Conservation (phyloP, 2,888 invertebrate species). For the Phortica magna region DNA sequence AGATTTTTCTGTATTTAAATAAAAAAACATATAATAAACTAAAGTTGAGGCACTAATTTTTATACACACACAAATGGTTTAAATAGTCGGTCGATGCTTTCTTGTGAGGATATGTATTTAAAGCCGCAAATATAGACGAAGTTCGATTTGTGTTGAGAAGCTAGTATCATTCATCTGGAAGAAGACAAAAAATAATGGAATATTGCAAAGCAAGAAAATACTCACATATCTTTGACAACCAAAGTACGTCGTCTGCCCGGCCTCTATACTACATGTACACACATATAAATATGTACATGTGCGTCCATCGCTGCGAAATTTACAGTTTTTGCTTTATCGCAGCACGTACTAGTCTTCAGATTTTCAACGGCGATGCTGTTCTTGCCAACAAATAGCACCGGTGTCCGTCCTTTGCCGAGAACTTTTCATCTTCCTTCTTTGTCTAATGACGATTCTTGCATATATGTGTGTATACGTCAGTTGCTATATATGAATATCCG, state of each 20-base stretch:
- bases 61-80: no score
- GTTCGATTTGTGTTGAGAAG: not conserved
- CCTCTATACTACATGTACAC: slow-evolving; percentile 32
- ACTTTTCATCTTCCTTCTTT: slow-evolving; percentile 30
- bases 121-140: no score
- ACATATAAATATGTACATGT: slow-evolving; percentile 38
- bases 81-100: no score
- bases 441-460: slow-evolving; percentile 20
- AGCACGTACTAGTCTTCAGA: slow-evolving; percentile 60
- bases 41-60: no score
- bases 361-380: slow-evolving; percentile 58
- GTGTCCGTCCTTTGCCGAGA: not conserved
- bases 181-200: slow-evolving; percentile 2
- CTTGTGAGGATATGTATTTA: no score
- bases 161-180: not conserved
- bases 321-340: slow-evolving; percentile 65
- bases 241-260: not conserved
- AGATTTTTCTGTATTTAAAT: no score
- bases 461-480: slow-evolving; percentile 8
- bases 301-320: slow-evolving; percentile 64
- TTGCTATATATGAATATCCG: not conserved
- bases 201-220: slow-evolving; percentile 24
- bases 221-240: slow-evolving; percentile 5
- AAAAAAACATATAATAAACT: no score
- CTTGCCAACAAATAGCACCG: slow-evolving; percentile 27